A percentile compares a stretch with the other conserved stretches of the same genome.
Conservation (phyloP, 2,113 vertebrate genomes). For the Tetrax tetrax region DNA sequence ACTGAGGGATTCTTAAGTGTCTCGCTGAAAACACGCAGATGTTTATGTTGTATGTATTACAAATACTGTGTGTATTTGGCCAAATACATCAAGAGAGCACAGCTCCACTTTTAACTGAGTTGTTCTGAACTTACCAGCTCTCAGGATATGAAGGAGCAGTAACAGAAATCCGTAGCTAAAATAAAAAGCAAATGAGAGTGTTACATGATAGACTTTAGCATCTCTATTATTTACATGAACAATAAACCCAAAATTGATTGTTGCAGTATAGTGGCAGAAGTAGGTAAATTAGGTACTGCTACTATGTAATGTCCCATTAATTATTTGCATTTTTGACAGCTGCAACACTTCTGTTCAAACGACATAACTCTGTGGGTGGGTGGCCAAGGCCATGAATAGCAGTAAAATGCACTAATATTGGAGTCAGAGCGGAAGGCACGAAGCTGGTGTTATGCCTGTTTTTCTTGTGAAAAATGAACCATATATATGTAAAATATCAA, state of each 20-base stretch:
- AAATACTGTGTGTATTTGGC: background rate
- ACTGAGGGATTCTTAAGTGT: background rate
- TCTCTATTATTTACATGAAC: background rate
- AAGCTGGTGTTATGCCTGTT: background rate
- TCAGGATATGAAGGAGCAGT: conserved; percentile 40
- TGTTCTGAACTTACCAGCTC: conserved; percentile 63
- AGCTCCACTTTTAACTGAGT: background rate
- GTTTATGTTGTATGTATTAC: background rate
- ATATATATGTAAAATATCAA: rapidly evolving
- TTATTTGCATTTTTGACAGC: conserved; percentile 55
- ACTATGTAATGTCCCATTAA: background rate
- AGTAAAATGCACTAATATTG: conserved; percentile 20
- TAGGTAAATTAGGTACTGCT: conserved; percentile 18
- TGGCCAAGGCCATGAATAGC: background rate
- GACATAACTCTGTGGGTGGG: background rate
- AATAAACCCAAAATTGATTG: background rate
- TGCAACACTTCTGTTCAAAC: conserved; percentile 14
- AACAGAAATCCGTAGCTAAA: conserved; percentile 50
- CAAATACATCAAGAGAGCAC: background rate
- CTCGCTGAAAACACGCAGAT: background rate
- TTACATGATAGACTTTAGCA: background rate
- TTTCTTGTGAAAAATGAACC: background rate
- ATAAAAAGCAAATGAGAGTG: background rate
- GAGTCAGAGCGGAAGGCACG: background rate
- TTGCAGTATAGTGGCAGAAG: background rate